Evolutionary conservation across 2,797 vertebrate genomes (phyloP).

Genomic region (Sus cebifrons): DNA sequence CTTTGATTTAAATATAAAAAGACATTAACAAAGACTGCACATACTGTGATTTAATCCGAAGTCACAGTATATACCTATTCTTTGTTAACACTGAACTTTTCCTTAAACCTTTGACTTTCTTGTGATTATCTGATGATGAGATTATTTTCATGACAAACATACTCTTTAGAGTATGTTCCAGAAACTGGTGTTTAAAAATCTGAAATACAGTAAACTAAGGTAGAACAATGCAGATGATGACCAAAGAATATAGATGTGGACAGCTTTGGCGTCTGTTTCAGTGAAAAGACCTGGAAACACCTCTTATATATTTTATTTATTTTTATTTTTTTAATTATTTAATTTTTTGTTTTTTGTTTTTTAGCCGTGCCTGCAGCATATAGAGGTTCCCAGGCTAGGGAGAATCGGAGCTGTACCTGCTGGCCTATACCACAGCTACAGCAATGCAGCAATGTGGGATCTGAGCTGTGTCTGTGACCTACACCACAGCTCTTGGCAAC

Average conservation of each 20-base stretch:
- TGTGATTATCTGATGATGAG: constrained; percentile 52
- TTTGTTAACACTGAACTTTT: constrained; percentile 60
- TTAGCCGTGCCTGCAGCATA: no score
- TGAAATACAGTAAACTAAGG: constrained; percentile 26
- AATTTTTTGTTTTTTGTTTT: no score
- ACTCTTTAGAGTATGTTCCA: not conserved
- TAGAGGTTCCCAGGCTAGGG: no score
- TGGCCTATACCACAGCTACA: no score
- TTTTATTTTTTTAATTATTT: no score
- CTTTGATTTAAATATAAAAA: constrained; percentile 79
- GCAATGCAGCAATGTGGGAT: no score
- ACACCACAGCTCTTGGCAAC: no score
- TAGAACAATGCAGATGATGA: constrained; percentile 71
- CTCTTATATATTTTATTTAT: constrained; percentile 56
- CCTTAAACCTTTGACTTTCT: constrained; percentile 10
- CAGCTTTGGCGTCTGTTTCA: constrained; percentile 64
- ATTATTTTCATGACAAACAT: constrained; percentile 10
- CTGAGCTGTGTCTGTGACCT: no score
- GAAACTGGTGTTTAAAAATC: not conserved
- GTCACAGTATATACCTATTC: constrained; percentile 28
- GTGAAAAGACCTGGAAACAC: constrained; percentile 73
- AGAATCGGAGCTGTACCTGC: no score
- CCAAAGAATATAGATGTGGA: constrained; percentile 12
- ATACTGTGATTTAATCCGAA: constrained; percentile 71
- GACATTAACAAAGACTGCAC: constrained; percentile 63